phyloP scores from a whole-genome alignment of 2,113 vertebrate species.

The Bubalus kerabau region DNA sequence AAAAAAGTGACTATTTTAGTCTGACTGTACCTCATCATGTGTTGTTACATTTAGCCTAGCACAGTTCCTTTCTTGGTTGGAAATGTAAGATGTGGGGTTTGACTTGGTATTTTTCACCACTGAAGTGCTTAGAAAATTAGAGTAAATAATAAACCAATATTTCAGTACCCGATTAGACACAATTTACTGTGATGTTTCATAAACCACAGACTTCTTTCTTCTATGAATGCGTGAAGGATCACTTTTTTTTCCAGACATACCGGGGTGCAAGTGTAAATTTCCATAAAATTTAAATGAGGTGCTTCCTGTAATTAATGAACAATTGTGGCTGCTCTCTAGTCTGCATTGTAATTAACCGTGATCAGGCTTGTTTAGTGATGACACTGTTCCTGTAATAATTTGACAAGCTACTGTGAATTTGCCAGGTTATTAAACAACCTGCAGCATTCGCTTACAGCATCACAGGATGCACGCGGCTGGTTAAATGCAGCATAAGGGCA shows the following conservation, averaged over 20 bases:
- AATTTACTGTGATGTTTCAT: constrained; percentile 70
- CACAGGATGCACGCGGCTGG: constrained; percentile 42
- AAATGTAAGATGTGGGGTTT: constrained; percentile 34
- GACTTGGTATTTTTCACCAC: constrained; percentile 42
- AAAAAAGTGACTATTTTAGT: not conserved
- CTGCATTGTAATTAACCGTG: constrained; percentile 91
- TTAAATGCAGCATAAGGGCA: constrained; percentile 48
- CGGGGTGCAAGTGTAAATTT: constrained; percentile 83
- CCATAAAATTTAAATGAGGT: constrained; percentile 93
- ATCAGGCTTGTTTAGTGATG: constrained; percentile 86
- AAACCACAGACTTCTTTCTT: constrained; percentile 67
- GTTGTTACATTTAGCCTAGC: constrained; percentile 43
- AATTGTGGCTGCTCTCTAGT: constrained; percentile 88
- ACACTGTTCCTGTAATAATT: constrained; percentile 81
- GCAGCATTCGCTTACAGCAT: constrained; percentile 73
- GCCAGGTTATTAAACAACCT: constrained; percentile 79
- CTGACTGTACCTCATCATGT: not conserved
- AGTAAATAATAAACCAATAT: constrained; percentile 68
- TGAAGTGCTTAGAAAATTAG: constrained; percentile 60
- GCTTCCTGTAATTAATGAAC: constrained; percentile 94
- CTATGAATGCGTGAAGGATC: constrained; percentile 63
- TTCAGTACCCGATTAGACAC: constrained; percentile 61
- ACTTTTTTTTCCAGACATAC: constrained; percentile 75
- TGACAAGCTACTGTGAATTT: constrained; percentile 81
- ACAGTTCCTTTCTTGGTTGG: constrained; percentile 44